Conservation (phyloP, 2,797 vertebrate genomes). For the Manis javanica region DNA sequence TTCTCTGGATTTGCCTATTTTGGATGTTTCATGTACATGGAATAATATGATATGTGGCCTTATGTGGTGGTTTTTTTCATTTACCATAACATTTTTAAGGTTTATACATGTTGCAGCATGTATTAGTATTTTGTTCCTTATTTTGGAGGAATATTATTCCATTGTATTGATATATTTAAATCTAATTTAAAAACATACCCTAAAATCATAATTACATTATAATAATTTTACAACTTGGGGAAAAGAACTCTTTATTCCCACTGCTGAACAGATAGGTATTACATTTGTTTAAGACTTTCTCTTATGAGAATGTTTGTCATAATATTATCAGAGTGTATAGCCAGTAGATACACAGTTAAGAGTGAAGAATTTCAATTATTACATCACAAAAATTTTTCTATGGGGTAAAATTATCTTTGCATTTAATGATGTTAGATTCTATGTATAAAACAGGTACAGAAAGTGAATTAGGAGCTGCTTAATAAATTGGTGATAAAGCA, state of each 20-base stretch:
- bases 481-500: not conserved
- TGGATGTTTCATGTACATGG: not conserved
- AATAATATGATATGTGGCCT: not conserved
- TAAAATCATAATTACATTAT: not conserved
- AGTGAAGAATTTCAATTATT: not conserved
- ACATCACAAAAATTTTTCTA: not conserved
- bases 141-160: not conserved
- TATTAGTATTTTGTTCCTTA: not conserved
- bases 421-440: constrained; percentile 4
- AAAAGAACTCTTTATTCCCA: not conserved
- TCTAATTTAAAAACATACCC: constrained; percentile 22
- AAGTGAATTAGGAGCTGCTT: not conserved
- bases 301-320: not conserved
- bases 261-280: not conserved
- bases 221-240: not conserved
- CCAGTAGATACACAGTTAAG: not conserved
- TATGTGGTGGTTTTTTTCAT: not conserved
- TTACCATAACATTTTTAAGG: constrained; percentile 1
- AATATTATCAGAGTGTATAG: not conserved
- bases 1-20: not conserved
- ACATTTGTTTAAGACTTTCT: not conserved
- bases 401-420: not conserved
- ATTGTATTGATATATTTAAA: not conserved
- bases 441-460: not conserved
- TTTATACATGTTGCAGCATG: not conserved